Evolutionary conservation across 2,888 invertebrate genomes (phyloP).

Genomic region (Aromia moschata): DNA sequence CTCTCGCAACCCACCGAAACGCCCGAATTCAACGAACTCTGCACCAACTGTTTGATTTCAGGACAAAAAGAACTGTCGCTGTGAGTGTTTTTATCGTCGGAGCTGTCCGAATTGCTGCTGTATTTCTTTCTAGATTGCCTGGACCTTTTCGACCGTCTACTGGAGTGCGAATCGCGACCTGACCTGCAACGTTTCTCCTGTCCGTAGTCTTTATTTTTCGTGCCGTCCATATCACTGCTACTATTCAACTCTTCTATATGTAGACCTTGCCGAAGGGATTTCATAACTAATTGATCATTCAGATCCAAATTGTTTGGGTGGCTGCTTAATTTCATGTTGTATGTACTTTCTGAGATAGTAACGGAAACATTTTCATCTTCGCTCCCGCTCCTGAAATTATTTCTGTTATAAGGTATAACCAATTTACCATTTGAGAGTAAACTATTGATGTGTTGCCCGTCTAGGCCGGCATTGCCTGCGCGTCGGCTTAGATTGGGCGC

Average conservation of each 20-base stretch:
- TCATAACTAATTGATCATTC: slow-evolving; percentile 60
- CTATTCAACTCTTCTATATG: slow-evolving; percentile 52
- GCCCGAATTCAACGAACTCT: slow-evolving; percentile 63
- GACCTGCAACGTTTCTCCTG: slow-evolving; percentile 47
- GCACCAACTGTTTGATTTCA: slow-evolving; percentile 63
- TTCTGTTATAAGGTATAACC: slow-evolving; percentile 51
- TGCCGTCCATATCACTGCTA: slow-evolving; percentile 42
- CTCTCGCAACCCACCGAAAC: slow-evolving; percentile 59
- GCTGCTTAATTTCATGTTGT: slow-evolving; percentile 56
- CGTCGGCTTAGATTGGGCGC: slow-evolving; percentile 68
- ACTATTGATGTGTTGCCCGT: slow-evolving; percentile 60
- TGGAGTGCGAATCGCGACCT: slow-evolving; percentile 48
- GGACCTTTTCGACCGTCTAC: slow-evolving; percentile 45
- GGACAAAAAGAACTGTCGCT: slow-evolving; percentile 61
- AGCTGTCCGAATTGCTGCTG: slow-evolving; percentile 46
- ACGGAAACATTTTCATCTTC: slow-evolving; percentile 62
- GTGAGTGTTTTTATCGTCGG: slow-evolving; percentile 35
- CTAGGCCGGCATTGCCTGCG: slow-evolving; percentile 63
- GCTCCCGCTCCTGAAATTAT: slow-evolving; percentile 49
- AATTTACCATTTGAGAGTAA: slow-evolving; percentile 58
- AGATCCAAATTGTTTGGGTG: slow-evolving; percentile 56
- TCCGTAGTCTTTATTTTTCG: slow-evolving; percentile 45
- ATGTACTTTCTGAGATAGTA: slow-evolving; percentile 59
- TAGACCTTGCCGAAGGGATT: slow-evolving; percentile 56
- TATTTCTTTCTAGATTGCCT: slow-evolving; percentile 42